Evolutionary conservation across 2,888 invertebrate genomes (phyloP), one percentile per base, ranked within the genome.

Genomic region (Helleia helle): DNA sequence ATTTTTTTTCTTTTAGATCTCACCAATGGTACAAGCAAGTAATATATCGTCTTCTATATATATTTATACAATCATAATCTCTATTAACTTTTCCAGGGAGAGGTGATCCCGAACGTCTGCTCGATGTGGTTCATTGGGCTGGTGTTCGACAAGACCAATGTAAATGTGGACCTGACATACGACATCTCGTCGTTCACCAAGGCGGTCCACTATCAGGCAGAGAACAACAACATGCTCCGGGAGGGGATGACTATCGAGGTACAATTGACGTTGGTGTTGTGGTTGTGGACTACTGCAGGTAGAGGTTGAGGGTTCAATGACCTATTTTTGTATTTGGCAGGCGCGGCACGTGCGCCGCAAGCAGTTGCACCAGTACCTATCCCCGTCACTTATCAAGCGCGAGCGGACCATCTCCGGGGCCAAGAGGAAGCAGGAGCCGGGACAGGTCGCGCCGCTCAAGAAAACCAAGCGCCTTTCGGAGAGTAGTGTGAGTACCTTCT

Each of bases 121-220:
- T 93, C 94, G 4, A 93, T 97, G 90, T 99, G 99, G 99, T 99
- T 99, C 76, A 96, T 99, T 58, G 99, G 99, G 0, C 86, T 99
- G 38, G 92, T 93, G 49, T 97, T 99, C 68, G 92, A 93, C 57
- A 95, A 95, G 80, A 90, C 92, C 8, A 93, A 93, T 66, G 85
- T 95, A 37, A 96, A 97, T 63, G 91, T 99, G 38, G 96, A 99
- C 79, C 88, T 99, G 43, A 98, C 98, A 0, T 90, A 91, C 52
- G 97, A 97, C 65, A 98, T 99, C 52, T 92, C 93, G 56, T 89
- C 89, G 38, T 99, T 99, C 75, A 95, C 94, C 0, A 93, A 96
- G 59, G 90, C 93, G 22, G 96, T 97, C 68, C 90, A 89, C 69
- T 88, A 89, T 52, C 92, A 93, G 68, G 94, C 93, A 0, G 87